phyloP scores from a whole-genome alignment of 1,140 invertebrate genomes.

The Gyrodactylus bullatarudis region DNA sequence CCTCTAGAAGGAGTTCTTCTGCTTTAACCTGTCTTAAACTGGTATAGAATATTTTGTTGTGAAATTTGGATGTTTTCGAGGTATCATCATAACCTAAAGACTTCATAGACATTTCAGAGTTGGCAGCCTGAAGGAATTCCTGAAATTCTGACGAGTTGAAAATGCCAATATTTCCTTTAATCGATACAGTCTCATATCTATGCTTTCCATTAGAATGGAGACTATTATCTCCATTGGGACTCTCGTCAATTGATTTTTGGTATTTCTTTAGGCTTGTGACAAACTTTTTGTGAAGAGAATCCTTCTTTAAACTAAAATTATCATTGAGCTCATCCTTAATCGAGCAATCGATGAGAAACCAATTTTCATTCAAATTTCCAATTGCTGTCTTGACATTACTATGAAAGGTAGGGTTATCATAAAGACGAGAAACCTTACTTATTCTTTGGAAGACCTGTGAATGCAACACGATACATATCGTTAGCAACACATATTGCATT shows the following conservation, averaged over 20 bases:
- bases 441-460: background rate
- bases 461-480: background rate
- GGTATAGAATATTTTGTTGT: background rate
- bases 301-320: background rate
- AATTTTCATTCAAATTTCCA: background rate
- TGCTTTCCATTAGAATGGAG: background rate
- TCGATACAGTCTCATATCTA: background rate
- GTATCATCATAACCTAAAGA: too few species aligned
- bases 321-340: background rate
- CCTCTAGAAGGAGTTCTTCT: background rate
- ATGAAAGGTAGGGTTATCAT: background rate
- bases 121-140: background rate
- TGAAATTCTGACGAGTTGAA: background rate
- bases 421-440: too few species aligned
- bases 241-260: too few species aligned
- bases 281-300: background rate
- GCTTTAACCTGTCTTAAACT: background rate
- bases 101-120: background rate
- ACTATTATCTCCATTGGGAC: background rate
- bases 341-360: background rate
- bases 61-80: background rate
- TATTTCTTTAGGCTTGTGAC: too few species aligned
- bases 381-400: background rate
- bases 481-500: background rate
- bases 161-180: background rate